Conservation (phyloP, 35 echinoderm and acorn worm genomes). For the Apostichopus californicus region DNA sequence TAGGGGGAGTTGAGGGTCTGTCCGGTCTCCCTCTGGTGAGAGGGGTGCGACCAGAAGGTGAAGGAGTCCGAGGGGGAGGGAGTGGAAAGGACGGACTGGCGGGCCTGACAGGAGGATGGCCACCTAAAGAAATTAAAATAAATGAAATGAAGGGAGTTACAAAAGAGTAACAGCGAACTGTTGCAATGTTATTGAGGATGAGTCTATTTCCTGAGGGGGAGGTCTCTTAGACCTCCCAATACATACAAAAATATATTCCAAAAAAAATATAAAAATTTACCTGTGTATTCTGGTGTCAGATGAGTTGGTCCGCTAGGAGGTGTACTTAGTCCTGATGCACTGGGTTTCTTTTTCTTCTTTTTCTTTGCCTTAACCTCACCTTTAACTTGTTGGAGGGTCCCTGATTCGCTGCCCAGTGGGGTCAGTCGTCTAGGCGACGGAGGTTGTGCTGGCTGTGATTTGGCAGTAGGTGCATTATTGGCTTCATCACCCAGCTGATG, state of each 20-base stretch:
- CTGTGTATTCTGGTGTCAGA: constrained; percentile 24
- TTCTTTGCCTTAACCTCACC: constrained; percentile 37
- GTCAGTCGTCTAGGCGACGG: constrained; percentile 26
- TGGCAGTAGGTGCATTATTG: neutral
- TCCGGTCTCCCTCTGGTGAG: constrained; percentile 35
- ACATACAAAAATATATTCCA: no score
- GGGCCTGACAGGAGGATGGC: constrained; percentile 10
- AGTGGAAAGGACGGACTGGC: constrained; percentile 48
- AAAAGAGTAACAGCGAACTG: no score
- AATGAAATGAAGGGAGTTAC: no score
- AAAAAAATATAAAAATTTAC: neutral
- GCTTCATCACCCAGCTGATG: neutral
- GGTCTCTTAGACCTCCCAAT: no score
- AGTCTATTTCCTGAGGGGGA: no score
- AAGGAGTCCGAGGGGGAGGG: neutral
- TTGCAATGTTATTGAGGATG: no score
- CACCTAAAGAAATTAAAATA: neutral
- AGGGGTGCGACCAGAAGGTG: constrained; percentile 39
- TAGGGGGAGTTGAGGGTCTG: constrained; percentile 4
- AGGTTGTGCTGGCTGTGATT: constrained; percentile 9
- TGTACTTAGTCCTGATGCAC: neutral
- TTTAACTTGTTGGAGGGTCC: neutral
- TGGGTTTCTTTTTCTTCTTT: constrained; percentile 39
- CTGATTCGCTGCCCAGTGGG: constrained; percentile 2
- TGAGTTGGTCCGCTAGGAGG: neutral